phyloP scores from a whole-genome alignment of 1,140 invertebrate species.

The Ladona fulva region DNA sequence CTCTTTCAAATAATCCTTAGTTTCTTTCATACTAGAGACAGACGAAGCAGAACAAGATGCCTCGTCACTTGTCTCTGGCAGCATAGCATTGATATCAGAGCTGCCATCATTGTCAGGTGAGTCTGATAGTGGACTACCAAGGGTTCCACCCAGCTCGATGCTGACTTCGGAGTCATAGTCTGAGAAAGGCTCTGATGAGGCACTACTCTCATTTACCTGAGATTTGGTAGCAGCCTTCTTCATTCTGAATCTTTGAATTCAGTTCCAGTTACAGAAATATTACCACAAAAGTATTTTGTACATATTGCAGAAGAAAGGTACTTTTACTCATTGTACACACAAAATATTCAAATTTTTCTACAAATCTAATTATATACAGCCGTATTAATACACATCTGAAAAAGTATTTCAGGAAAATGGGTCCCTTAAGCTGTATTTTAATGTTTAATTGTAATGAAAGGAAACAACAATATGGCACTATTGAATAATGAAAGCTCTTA shows the following conservation, averaged over 20 bases:
- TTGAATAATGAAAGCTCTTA: too few relatives aligned
- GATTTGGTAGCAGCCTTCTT: not conserved
- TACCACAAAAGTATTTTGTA: not conserved
- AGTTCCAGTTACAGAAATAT: not conserved
- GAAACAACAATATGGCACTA: too few relatives aligned
- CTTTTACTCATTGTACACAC: too few relatives aligned
- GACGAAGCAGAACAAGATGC: not conserved
- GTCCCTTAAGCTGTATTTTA: too few relatives aligned
- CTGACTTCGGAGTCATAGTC: not conserved
- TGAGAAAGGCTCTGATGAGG: not conserved
- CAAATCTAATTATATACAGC: too few relatives aligned
- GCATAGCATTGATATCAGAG: conserved; percentile 14
- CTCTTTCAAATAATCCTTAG: conserved; percentile 44
- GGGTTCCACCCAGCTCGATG: not conserved
- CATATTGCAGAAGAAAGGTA: too few relatives aligned
- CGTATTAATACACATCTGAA: too few relatives aligned
- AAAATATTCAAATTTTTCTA: too few relatives aligned
- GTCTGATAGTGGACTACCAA: conserved; percentile 24
- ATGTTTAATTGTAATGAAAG: too few relatives aligned
- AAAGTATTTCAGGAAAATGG: too few relatives aligned
- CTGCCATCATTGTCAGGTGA: conserved; percentile 28
- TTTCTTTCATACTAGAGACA: not conserved
- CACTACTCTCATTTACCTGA: not conserved
- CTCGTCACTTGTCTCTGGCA: conserved; percentile 23
- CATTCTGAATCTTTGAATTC: not conserved